A percentile compares a stretch with the other conserved stretches of the same genome.
Evolutionary conservation across 2,888 invertebrate species (phyloP).

Genomic region (Therioaphis trifolii): DNA sequence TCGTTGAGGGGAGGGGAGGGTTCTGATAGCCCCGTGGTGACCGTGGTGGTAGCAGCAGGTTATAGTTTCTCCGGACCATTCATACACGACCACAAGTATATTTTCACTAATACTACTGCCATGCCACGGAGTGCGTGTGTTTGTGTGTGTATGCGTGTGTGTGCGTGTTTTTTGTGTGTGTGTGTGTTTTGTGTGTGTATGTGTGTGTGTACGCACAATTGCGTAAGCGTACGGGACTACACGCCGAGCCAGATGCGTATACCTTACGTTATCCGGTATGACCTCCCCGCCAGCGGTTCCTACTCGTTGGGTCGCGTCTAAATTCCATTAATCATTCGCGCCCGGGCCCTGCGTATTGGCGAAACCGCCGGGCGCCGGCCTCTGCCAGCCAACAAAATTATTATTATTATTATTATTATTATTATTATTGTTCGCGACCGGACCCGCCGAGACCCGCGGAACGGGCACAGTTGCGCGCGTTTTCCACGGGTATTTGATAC

Average conservation of each 20-base stretch:
- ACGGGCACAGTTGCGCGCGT: no score
- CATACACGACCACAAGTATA: slow-evolving; percentile 21
- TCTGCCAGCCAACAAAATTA: neutral
- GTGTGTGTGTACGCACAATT: neutral
- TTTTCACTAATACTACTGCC: slow-evolving; percentile 28
- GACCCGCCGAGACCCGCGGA: neutral
- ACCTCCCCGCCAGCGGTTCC: slow-evolving; percentile 42
- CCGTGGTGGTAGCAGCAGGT: neutral
- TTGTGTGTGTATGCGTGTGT: neutral
- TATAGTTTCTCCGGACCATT: neutral
- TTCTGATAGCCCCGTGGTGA: no score
- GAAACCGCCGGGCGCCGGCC: neutral
- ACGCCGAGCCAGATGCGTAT: slow-evolving; percentile 3
- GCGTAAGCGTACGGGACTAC: no score
- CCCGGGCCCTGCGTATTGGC: slow-evolving; percentile 20
- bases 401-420: slow-evolving; percentile 21
- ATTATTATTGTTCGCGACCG: neutral
- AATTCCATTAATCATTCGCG: slow-evolving; percentile 51
- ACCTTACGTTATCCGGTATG: slow-evolving; percentile 38
- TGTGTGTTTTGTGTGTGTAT: neutral
- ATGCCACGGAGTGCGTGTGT: no score
- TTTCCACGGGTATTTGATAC: no score
- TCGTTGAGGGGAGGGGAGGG: neutral
- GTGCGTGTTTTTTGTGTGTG: neutral
- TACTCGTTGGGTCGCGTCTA: neutral